Percentiles rank a stretch among this genome's conserved stretches.
Conservation (phyloP, 2,113 vertebrate genomes). For the Danio rerio region GRCz12tu NC_133198.1:27537001-27537500, state of each 20-base stretch:
- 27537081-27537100: not conserved
- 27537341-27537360: conserved; percentile 26
- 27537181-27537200: conserved; percentile 69
- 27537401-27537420: not conserved
- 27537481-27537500: not conserved
- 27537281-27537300: conserved; percentile 84
- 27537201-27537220: conserved; percentile 86
- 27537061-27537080: conserved; percentile 24
- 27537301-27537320: not conserved
- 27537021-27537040: not conserved
- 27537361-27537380: conserved; percentile 87
- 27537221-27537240: conserved; percentile 94
- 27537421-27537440: not conserved
- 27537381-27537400: conserved; percentile 89
- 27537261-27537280: conserved; percentile 82
- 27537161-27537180: conserved; percentile 85
- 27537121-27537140: conserved; percentile 81
- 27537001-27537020: conserved; percentile 21
- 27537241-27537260: conserved; percentile 85
- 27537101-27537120: conserved; percentile 2
- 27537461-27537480: not conserved
- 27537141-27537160: conserved; percentile 81
- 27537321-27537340: not conserved
- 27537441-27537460: not conserved
- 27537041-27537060: not conserved